A percentile compares a stretch with the other conserved stretches of the same genome.
Conservation (phyloP, 2,888 invertebrate species). For the Rhagonycha lutea region DNA sequence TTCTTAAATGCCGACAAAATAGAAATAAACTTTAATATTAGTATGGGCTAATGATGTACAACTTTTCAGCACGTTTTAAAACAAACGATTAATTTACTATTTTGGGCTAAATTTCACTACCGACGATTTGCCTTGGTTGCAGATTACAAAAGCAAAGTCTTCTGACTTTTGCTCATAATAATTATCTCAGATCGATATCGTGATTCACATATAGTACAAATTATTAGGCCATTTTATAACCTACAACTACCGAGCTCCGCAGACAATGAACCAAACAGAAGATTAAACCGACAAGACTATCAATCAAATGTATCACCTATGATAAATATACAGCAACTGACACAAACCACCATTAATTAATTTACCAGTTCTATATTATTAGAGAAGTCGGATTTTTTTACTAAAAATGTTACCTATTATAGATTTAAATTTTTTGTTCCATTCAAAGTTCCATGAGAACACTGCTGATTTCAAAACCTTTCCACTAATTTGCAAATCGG, state of each 20-base stretch:
- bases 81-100: not conserved
- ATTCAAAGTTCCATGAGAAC: not conserved
- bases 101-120: not conserved
- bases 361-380: constrained; percentile 11
- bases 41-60: constrained; percentile 19
- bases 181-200: not conserved
- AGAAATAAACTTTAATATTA: constrained; percentile 27
- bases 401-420: not conserved
- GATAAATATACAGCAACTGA: constrained; percentile 30
- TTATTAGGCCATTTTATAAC: not conserved
- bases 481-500: not conserved
- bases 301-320: constrained; percentile 42
- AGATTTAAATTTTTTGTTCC: not conserved
- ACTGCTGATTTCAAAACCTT: not conserved
- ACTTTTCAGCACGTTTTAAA: constrained; percentile 11
- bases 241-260: constrained; percentile 38
- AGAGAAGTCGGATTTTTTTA: not conserved
- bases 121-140: not conserved
- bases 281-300: constrained; percentile 42
- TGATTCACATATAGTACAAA: not conserved
- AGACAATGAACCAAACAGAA: constrained; percentile 41
- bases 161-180: not conserved
- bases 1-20: constrained; percentile 35
- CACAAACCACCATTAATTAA: constrained; percentile 18
- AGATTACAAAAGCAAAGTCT: not conserved